These are phyloP conservation scores for Peromyscus eremicus DNA, from an alignment of 2,797 vertebrate species.

Conservation along the genomic window DNA sequence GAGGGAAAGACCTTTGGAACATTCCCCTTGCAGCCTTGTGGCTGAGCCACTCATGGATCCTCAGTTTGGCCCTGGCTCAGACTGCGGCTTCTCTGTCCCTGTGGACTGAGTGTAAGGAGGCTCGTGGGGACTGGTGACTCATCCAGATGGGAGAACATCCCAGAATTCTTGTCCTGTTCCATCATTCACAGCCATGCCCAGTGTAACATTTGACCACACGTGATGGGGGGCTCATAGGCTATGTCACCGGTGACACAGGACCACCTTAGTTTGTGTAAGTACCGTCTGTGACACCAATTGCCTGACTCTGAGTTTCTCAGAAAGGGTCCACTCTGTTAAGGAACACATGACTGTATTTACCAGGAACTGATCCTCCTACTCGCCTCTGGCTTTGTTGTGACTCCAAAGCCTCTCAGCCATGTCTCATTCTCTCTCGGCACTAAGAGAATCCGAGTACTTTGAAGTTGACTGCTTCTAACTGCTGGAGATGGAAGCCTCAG, in stretches of 20 bases:
- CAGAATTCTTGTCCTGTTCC: not conserved
- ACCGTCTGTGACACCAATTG: too few relatives aligned
- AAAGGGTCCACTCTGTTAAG: not conserved
- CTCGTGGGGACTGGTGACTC: not conserved
- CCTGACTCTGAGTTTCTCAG: not conserved
- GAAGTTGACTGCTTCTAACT: not conserved
- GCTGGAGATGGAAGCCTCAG: not conserved
- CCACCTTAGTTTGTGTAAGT: not conserved
- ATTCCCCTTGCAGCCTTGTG: not conserved
- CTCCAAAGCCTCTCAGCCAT: not conserved
- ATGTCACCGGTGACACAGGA: too few relatives aligned
- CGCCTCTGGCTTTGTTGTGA: not conserved
- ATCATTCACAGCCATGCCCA: not conserved
- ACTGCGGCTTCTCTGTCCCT: not conserved
- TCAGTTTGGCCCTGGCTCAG: not conserved
- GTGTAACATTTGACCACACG: too few relatives aligned
- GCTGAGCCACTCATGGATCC: not conserved
- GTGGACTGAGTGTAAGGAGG: not conserved
- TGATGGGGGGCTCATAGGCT: not conserved
- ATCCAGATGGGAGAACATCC: not conserved
- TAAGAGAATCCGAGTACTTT: not conserved
- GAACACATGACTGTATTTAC: not conserved
- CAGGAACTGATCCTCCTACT: accelerated
- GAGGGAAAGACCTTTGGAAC: not conserved
- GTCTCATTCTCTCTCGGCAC: not conserved